phyloP scores from a whole-genome alignment of 2,113 vertebrate genomes.

The Butastur rufipennis region DNA sequence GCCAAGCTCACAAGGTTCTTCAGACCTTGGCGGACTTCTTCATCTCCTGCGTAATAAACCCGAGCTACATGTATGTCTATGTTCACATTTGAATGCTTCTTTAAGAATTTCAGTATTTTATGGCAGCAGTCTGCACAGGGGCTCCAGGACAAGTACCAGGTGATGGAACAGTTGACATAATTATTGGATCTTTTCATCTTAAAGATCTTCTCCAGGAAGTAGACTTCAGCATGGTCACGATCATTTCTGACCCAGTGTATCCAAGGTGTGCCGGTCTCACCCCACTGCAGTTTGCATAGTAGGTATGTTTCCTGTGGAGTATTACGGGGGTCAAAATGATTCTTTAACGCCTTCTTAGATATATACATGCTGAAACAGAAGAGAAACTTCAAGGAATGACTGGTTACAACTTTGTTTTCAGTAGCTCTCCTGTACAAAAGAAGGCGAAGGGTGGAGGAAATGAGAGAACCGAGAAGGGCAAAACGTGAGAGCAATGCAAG shows the following conservation, averaged over 20 bases:
- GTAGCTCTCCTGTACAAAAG: not conserved
- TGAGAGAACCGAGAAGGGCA: not conserved
- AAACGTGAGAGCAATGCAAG: not conserved
- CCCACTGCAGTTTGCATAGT: not conserved
- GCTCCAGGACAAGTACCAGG: slow-evolving; percentile 15
- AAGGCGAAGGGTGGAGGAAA: not conserved
- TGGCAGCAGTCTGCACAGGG: accelerated
- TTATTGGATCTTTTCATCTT: not conserved
- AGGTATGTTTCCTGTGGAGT: accelerated
- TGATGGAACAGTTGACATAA: not conserved
- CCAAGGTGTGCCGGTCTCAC: accelerated
- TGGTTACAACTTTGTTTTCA: not conserved
- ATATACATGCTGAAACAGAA: slow-evolving; percentile 24
- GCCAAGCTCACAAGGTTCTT: accelerated
- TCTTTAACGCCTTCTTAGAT: accelerated
- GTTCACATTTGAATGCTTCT: not conserved
- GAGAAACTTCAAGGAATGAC: not conserved
- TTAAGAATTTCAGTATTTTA: not conserved
- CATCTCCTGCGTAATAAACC: accelerated
- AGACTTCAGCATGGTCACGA: accelerated
- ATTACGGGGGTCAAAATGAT: accelerated
- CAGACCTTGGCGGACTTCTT: accelerated
- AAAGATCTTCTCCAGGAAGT: not conserved
- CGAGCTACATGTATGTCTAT: accelerated
- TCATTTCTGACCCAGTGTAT: not conserved